Evolutionary conservation across 1,140 invertebrate species (phyloP).

Genomic region (Cecropterus lyciades): DNA sequence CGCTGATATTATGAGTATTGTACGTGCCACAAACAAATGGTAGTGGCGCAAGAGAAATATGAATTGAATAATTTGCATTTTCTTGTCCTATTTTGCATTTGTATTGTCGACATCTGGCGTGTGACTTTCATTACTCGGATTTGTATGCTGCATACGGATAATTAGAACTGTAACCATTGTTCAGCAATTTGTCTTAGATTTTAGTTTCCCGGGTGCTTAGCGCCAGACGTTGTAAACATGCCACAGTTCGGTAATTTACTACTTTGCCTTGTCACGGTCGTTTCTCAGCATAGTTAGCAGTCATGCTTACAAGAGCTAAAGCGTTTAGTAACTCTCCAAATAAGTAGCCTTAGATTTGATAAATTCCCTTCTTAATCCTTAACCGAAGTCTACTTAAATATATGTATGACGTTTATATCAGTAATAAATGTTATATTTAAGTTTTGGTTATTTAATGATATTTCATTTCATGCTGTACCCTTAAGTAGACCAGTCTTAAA

Average conservation of each 20-base stretch:
- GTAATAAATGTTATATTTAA: too few relatives aligned
- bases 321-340: not conserved
- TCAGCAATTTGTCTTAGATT: slow-evolving; percentile 24
- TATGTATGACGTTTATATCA: too few relatives aligned
- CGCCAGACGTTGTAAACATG: slow-evolving; percentile 22
- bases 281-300: slow-evolving; percentile 23
- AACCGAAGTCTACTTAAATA: too few relatives aligned
- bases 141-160: slow-evolving; percentile 7
- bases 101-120: slow-evolving; percentile 27
- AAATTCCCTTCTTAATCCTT: not conserved
- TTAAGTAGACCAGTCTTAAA: too few relatives aligned
- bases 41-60: slow-evolving; percentile 19
- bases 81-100: slow-evolving; percentile 31
- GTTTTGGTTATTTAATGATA: too few relatives aligned
- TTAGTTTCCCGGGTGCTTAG: slow-evolving; percentile 23
- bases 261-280: slow-evolving; percentile 14
- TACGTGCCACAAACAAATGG: slow-evolving; percentile 17
- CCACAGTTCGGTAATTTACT: slow-evolving; percentile 19
- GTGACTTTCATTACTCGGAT: slow-evolving; percentile 9
- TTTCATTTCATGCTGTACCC: too few relatives aligned
- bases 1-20: slow-evolving; percentile 7
- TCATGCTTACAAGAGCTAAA: not conserved
- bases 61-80: slow-evolving; percentile 36
- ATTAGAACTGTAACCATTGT: slow-evolving; percentile 4
- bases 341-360: not conserved